phyloP scores from a whole-genome alignment of 2,797 vertebrate genomes.

The Heliangelus exortis region DNA sequence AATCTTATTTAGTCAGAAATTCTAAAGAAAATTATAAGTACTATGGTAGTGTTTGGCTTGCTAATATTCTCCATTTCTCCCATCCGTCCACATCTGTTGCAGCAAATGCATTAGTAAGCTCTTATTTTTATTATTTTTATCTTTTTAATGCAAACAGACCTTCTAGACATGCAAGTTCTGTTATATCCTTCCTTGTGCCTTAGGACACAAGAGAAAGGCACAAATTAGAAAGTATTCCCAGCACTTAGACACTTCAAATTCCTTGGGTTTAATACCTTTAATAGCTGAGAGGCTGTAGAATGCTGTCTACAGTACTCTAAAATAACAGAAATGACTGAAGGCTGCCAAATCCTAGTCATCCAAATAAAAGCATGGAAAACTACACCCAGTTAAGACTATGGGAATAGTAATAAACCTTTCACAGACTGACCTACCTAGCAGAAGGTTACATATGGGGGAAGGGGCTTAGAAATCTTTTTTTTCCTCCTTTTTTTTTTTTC shows the following conservation, averaged over 20 bases:
- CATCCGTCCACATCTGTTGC: too few relatives aligned
- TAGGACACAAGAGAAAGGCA: not conserved
- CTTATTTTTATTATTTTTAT: too few relatives aligned
- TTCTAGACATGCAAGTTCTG: not conserved
- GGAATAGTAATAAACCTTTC: not conserved
- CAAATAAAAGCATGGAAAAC: not conserved
- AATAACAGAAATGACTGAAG: not conserved
- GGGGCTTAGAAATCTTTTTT: not conserved
- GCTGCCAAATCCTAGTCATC: not conserved
- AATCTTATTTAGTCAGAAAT: not conserved
- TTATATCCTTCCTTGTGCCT: not conserved
- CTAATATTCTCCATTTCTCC: not conserved
- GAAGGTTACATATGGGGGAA: not conserved
- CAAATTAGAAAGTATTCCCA: not conserved
- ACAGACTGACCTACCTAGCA: not conserved
- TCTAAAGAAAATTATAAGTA: not conserved
- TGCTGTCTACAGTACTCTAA: not conserved
- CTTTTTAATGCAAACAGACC: not conserved
- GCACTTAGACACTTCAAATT: not conserved
- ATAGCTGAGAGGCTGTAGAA: not conserved
- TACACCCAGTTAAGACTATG: not conserved
- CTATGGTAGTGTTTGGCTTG: not conserved
- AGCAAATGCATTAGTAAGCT: too few relatives aligned
- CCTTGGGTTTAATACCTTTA: not conserved
- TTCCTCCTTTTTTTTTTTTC: fast-evolving